Base-by-base conservation (phyloP, 2,797 vertebrate species). In the Leptodactylus fallax region DNA sequence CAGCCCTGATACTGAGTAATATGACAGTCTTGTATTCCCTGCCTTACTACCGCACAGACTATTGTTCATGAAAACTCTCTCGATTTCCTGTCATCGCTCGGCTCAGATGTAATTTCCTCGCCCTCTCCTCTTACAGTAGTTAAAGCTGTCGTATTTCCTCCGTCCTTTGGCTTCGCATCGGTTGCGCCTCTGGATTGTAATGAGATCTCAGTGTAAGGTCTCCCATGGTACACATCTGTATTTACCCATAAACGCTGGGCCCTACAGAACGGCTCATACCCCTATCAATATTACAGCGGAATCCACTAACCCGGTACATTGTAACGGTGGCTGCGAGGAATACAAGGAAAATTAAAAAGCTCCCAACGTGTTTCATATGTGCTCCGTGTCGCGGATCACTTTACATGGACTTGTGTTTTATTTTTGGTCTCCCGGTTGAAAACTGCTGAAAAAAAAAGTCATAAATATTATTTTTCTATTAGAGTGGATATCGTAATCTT, bases 101-200 rank as follows among this genome's bases (percentile, higher is more conserved):
- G 69, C 82, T 60, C 77, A 11, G 83, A 23, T 88, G 74, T 88
- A 65, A 88, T 88, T 85, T 88, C 65, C 78, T 85, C 45, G 58
- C 56, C 83, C 17, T 80, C 78, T 88, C 87, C 21, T 51, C 67
- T 72, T 88, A 81, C 83, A 67, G 53, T 85, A 80, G 58, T 79
- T 85, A 85, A 81, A 88, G 67, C 87, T 88, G 87, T 85, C 81
- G 82, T 72, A 88, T 88, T 85, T 85, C 87, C 82, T 71, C 49
- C 45, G 23, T 47, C n/a, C 17, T 36, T 76, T 76, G 61, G 49
- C 49, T 74, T 81, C 47, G 10, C 45, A 8, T 19, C 6, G 17
- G 17, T 74, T 27, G 19, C 51, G 58, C 19, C 74, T 63, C 14
- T 58, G 27, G 21, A 13, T 36, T 60, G 23, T 71, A 80, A 87